Evolutionary conservation across 2,797 vertebrate genomes (phyloP).

Genomic region (Pseudocheirus occidentalis): DNA sequence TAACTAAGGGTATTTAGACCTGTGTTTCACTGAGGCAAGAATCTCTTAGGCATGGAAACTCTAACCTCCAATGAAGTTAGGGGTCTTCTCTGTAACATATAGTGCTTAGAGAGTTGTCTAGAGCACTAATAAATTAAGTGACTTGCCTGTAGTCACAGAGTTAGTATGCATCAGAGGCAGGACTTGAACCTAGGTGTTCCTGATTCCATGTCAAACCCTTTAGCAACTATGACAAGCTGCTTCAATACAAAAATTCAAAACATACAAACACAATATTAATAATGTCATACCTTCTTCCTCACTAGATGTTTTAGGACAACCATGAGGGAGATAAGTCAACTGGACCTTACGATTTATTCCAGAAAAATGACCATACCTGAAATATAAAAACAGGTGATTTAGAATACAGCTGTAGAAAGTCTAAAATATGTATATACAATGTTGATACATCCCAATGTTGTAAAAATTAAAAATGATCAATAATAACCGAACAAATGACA

Average conservation of each 20-base stretch:
- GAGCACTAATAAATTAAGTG: neutral
- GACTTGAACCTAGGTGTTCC: neutral
- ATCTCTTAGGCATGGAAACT: neutral
- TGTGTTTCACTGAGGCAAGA: neutral
- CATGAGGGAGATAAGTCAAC: conserved; percentile 91
- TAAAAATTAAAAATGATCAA: neutral
- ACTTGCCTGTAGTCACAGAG: neutral
- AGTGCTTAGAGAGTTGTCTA: neutral
- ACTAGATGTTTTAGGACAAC: conserved; percentile 93
- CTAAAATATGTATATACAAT: neutral
- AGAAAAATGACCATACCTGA: conserved; percentile 94
- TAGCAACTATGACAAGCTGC: neutral
- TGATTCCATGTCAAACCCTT: neutral
- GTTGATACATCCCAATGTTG: neutral
- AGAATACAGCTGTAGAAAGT: neutral
- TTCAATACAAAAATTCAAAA: neutral
- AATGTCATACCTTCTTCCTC: conserved; percentile 90
- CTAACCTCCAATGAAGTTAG: neutral
- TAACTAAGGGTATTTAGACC: neutral
- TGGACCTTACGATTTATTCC: conserved; percentile 95
- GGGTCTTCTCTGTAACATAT: neutral
- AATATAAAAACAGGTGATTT: conserved; percentile 62
- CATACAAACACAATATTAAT: conserved; percentile 2
- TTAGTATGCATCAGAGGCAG: neutral
- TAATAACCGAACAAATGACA: neutral